Evolutionary conservation across 1,140 invertebrate species (phyloP).

Genomic region (Heterodera schachtii): DNA sequence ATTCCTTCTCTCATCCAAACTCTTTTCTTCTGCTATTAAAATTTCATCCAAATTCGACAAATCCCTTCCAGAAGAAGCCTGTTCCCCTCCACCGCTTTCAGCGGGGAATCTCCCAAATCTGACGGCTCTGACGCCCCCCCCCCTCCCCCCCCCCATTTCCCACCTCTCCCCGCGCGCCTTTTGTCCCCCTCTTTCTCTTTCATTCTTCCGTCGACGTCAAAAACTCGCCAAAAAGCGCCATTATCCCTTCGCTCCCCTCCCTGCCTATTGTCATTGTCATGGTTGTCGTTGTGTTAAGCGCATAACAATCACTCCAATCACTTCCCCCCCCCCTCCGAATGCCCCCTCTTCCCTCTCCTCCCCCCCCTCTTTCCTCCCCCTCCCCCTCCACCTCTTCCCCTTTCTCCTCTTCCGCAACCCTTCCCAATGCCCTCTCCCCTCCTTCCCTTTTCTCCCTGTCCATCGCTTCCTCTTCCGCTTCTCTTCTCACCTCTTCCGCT

Average conservation of each 20-base stretch:
- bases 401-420: background rate
- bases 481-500: no score
- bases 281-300: conserved; percentile 4
- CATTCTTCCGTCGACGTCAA: background rate
- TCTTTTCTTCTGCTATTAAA: background rate
- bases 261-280: background rate
- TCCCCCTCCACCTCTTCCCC: background rate
- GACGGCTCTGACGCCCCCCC: background rate
- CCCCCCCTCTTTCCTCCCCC: background rate
- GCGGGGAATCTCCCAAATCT: conserved; percentile 3
- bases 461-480: background rate
- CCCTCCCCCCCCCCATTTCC: background rate
- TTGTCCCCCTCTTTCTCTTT: background rate
- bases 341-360: no score
- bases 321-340: background rate
- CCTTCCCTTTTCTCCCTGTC: background rate
- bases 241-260: background rate
- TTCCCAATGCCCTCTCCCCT: background rate
- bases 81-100: background rate
- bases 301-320: conserved; percentile 2
- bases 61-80: background rate
- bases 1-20: background rate
- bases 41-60: background rate
- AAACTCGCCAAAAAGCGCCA: background rate
- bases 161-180: no score